These are phyloP conservation scores for Saimiri boliviensis DNA, from an alignment of 2,113 vertebrate species.

Conservation along the genomic window DNA sequence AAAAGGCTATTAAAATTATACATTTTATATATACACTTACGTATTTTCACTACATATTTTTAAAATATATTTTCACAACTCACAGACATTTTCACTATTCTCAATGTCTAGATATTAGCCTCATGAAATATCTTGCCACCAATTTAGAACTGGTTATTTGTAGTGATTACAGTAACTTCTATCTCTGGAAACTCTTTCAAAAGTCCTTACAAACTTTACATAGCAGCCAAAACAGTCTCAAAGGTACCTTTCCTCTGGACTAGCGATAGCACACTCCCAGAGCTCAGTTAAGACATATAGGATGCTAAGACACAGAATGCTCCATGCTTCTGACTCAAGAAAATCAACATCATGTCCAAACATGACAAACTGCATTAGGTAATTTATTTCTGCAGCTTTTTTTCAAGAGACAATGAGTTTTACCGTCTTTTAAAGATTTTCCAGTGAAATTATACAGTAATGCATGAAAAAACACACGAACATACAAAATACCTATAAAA, in stretches of 20 bases:
- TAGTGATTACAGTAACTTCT: conserved; percentile 52
- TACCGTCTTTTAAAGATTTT: conserved; percentile 36
- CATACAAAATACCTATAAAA: conserved; percentile 4
- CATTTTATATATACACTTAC: not conserved
- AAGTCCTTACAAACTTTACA: conserved; percentile 26
- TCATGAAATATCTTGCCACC: conserved; percentile 40
- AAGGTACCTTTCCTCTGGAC: conserved; percentile 9
- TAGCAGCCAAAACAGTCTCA: conserved; percentile 20
- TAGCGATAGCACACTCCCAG: not conserved
- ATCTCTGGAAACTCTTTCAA: conserved; percentile 48
- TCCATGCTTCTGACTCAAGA: not conserved
- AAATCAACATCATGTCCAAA: conserved; percentile 40
- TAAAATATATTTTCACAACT: conserved; percentile 1
- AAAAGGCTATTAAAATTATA: conserved; percentile 35
- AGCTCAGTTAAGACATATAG: not conserved
- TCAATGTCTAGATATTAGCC: not conserved
- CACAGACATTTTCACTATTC: not conserved
- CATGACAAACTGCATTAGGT: conserved; percentile 33
- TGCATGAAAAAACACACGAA: conserved; percentile 40
- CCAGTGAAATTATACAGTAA: conserved; percentile 50
- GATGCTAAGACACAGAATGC: conserved; percentile 28
- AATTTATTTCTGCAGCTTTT: conserved; percentile 28
- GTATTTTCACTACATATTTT: not conserved
- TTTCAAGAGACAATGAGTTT: conserved; percentile 5
- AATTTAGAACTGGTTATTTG: conserved; percentile 16